Conservation (phyloP, 1,140 invertebrate genomes). For the Drosophila teissieri region DNA sequence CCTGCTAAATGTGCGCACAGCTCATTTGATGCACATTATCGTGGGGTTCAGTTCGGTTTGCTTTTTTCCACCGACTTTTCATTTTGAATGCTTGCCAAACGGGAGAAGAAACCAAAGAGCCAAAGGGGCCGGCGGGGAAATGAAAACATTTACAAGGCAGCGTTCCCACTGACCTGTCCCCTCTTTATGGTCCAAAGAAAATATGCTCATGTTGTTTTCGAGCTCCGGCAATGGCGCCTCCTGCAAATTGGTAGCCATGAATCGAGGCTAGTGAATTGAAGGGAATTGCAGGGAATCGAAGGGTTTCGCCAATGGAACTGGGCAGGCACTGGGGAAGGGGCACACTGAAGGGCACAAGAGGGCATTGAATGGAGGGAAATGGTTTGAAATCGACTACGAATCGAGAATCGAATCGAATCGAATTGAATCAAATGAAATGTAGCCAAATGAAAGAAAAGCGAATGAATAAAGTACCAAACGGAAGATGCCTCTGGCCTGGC, state of each 20-base stretch:
- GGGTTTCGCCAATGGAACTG: background rate
- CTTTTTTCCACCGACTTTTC: slow-evolving; percentile 41
- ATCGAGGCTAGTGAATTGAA: slow-evolving; percentile 53
- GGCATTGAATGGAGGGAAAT: slow-evolving; percentile 45
- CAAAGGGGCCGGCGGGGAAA: slow-evolving; percentile 27
- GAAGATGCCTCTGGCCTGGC: slow-evolving; percentile 21
- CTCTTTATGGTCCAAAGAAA: slow-evolving; percentile 40
- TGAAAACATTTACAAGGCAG: slow-evolving; percentile 76
- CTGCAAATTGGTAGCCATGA: slow-evolving; percentile 77
- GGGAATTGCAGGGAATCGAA: slow-evolving; percentile 16
- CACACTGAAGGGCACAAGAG: slow-evolving; percentile 17
- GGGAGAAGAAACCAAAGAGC: background rate
- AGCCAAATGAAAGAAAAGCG: slow-evolving; percentile 24
- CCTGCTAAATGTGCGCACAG: slow-evolving; percentile 79
- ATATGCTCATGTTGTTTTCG: slow-evolving; percentile 71
- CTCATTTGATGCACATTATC: slow-evolving; percentile 82
- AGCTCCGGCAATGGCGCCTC: slow-evolving; percentile 66
- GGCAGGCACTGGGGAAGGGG: background rate
- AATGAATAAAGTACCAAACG: slow-evolving; percentile 9
- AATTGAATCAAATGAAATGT: slow-evolving; percentile 60
- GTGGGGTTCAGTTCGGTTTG: slow-evolving; percentile 65
- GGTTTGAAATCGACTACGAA: slow-evolving; percentile 56
- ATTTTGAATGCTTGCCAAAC: slow-evolving; percentile 74
- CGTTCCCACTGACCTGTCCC: slow-evolving; percentile 52
- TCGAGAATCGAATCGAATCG: slow-evolving; percentile 42